Percentiles rank a stretch among this genome's conserved stretches.
Conservation (phyloP, 2,113 vertebrate species). For the Myrmophylax atrothorax region DNA sequence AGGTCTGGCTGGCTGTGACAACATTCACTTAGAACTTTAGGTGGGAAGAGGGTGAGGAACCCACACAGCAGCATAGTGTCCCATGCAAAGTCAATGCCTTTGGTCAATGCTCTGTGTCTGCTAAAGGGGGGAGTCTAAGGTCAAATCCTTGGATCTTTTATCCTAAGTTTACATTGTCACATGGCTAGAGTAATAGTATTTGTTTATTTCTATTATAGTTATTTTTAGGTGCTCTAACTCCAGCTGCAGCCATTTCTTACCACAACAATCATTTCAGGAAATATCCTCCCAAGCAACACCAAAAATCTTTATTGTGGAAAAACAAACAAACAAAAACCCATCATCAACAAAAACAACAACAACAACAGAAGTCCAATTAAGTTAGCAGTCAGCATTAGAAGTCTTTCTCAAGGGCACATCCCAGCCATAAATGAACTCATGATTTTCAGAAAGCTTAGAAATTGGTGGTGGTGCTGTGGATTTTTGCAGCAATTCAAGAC, state of each 20-base stretch:
- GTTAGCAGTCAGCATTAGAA: neutral
- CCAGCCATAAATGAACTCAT: neutral
- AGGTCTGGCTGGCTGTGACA: neutral
- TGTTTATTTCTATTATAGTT: neutral
- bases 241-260: slow-evolving; percentile 5
- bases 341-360: neutral
- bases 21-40: neutral
- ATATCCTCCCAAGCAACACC: neutral
- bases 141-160: neutral
- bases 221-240: slow-evolving; percentile 26
- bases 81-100: too few relatives aligned
- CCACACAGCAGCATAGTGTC: neutral
- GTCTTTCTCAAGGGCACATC: neutral
- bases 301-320: neutral
- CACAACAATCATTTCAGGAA: neutral
- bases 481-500: neutral
- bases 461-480: rapidly evolving
- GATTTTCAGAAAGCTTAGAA: neutral
- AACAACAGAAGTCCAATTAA: neutral
- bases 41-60: neutral
- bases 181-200: neutral
- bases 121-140: neutral
- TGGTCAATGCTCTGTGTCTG: neutral
- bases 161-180: neutral
- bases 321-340: neutral